phyloP scores from a whole-genome alignment of 2,888 invertebrate genomes.

The Drosophila yooni region DNA sequence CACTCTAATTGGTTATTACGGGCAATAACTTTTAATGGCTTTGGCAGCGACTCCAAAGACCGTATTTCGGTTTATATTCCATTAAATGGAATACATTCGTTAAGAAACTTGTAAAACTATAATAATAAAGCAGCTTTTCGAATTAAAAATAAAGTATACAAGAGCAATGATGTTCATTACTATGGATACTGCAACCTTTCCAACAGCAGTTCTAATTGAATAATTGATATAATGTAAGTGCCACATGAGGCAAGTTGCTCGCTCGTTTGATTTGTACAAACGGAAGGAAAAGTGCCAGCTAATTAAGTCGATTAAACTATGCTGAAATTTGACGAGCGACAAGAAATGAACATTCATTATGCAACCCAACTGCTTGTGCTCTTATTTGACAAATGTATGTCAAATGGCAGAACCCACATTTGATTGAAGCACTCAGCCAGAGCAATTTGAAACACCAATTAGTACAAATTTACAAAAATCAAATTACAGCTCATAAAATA shows the following conservation, averaged over 20 bases:
- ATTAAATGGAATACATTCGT: constrained; percentile 28
- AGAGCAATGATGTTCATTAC: constrained; percentile 41
- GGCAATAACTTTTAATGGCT: constrained; percentile 67
- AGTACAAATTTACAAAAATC: constrained; percentile 7
- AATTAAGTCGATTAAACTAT: constrained; percentile 50
- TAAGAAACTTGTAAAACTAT: constrained; percentile 7
- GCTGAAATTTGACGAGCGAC: constrained; percentile 17
- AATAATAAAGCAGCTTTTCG: constrained; percentile 36
- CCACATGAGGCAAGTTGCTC: constrained; percentile 42
- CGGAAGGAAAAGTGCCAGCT: constrained; percentile 27
- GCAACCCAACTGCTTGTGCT: not conserved
- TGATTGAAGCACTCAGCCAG: constrained; percentile 3
- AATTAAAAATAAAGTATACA: constrained; percentile 51
- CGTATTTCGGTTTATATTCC: not conserved
- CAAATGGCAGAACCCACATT: constrained; percentile 4
- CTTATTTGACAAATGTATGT: constrained; percentile 24
- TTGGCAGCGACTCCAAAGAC: constrained; percentile 26
- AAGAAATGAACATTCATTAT: constrained; percentile 14
- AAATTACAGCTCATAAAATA: constrained; percentile 8
- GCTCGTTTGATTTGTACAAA: constrained; percentile 36
- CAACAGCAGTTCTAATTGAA: constrained; percentile 40
- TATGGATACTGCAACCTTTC: constrained; percentile 15
- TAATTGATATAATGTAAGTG: constrained; percentile 44
- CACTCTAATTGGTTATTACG: constrained; percentile 77
- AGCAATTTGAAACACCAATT: constrained; percentile 32